Base-by-base conservation (phyloP, 2,888 invertebrate species). In the Tetragonisca angustula region DNA sequence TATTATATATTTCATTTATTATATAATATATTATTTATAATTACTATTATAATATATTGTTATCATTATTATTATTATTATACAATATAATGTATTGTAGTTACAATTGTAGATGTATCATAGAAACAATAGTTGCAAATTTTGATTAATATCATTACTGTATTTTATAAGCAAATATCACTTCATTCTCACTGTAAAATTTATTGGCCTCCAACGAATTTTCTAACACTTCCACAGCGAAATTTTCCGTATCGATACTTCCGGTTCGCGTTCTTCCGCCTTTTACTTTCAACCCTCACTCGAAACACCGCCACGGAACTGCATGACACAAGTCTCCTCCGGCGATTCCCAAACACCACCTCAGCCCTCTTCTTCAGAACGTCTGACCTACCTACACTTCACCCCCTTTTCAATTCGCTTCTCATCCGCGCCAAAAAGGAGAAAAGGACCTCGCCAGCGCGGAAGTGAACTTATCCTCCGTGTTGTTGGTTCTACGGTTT, bases 401-500 rank as follows among this genome's bases (percentile, higher is more conserved):
- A 9, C 9, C 11, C 2, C 43, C 43, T 17, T 24, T 24, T 24
- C 17, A 17, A 17, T 15, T 24, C 24, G 61, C 24, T 61, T 32
- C 4, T 61, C 62, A 27, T 32, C 2, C 11, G 19, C 62, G 32
- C 32, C 4, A 32, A 11, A 27, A 32, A 21, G 11, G 9, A 4
- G 4, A 1, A 4, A 32, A 32, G 36, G 36, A 64, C 1, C 64
- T 15, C 32, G 21, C 21, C 32, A 21, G 15, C 21, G 4, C 5
- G 11, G 13, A 62, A 64, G 5, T 15, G 6, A 21, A 32, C 64
- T n/a, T 21, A 36, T 13, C 64, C 64, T n/a, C 43, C 32, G 21
- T 17, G 3, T 24, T 9, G 61, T 19, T 78, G 24, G 6, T 19
- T 19, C 52, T 24, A 6, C 54, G 32, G 82, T 88, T 87, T 87